Evolutionary conservation across 2,113 vertebrate genomes (phyloP), one percentile per base, ranked within the genome.

Genomic region (Scolopax mira): DNA sequence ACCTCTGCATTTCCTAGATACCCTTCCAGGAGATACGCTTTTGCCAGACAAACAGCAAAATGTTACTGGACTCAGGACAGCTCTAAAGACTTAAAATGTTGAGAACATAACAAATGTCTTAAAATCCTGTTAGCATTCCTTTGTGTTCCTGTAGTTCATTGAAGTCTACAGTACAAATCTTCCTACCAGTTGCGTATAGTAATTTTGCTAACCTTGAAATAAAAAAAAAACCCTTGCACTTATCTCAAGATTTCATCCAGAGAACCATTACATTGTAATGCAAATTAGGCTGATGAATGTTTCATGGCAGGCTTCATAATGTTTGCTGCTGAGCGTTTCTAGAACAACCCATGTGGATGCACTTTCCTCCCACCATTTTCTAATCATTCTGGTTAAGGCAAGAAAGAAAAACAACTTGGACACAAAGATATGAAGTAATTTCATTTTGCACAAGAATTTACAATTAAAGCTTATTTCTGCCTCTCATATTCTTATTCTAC

Each of bases 101-200:
- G 51, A 35, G 60, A 55, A 46, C 0, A 1, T 10, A 33, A 54
- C 8, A 71, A 83, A 75, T 27, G 51, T 89, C 55, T 75, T 44
- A 13, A 60, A 84, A 84, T 37, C 37, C 27, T 48, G 25, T 22
- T 2, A 19, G 37, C 10, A 0, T 4, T 52, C 12, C 8, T 10
- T 3, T 3, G 35, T 28, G 39, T 11, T 69, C 28, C 0, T 0
- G 27, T 4, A 7, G 28, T 13, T 44, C n/a, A 2, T 0, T 27
- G n/a, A 39, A 18, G 33, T 11, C 48, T 42, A 24, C 33, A 9
- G 13, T 6, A 21, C 10, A 2, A 1, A 23, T 12, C 48, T 46
- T 55, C 58, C 69, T 17, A 37, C 41, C 67, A 24, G 15, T 19
- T 60, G 35, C 2, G 0, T 4, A 13, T 0, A 31, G 51, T 27